These are phyloP conservation scores for Ptilonorhynchus violaceus DNA, from an alignment of 2,113 vertebrate genomes.

Conservation along the genomic window DNA sequence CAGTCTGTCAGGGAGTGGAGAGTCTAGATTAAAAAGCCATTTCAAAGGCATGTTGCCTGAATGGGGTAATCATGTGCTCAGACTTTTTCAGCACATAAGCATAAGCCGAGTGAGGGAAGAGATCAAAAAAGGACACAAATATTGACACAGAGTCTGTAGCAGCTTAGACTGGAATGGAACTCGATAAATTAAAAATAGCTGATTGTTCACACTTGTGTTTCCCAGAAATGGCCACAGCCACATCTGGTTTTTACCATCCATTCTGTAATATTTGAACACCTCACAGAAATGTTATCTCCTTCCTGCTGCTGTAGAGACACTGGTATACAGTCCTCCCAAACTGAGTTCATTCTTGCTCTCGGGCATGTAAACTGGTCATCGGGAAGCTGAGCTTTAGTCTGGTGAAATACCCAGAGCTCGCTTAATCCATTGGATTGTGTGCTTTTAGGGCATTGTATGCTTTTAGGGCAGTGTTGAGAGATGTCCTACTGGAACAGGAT, in stretches of 20 bases:
- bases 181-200: constrained; percentile 52
- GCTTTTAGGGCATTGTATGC: background rate
- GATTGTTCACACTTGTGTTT: constrained; percentile 33
- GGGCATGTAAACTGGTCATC: background rate
- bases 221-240: constrained; percentile 20
- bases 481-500: background rate
- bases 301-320: background rate
- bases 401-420: background rate
- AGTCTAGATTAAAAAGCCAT: constrained; percentile 66
- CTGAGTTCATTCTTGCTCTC: background rate
- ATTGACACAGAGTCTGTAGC: constrained; percentile 35
- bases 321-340: background rate
- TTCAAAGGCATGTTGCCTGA: constrained; percentile 60
- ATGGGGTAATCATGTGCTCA: constrained; percentile 62
- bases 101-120: constrained; percentile 37
- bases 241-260: background rate
- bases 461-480: background rate
- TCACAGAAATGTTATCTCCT: background rate
- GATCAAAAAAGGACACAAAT: constrained; percentile 60
- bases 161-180: constrained; percentile 50
- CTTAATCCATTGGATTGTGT: background rate
- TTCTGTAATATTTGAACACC: background rate
- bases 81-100: constrained; percentile 54
- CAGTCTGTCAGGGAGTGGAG: constrained; percentile 66
- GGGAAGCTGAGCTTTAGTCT: background rate